A percentile compares a stretch with the other conserved stretches of the same genome.
Evolutionary conservation across 1,140 invertebrate genomes (phyloP).

Genomic region (Drosophila trapezifrons): DNA sequence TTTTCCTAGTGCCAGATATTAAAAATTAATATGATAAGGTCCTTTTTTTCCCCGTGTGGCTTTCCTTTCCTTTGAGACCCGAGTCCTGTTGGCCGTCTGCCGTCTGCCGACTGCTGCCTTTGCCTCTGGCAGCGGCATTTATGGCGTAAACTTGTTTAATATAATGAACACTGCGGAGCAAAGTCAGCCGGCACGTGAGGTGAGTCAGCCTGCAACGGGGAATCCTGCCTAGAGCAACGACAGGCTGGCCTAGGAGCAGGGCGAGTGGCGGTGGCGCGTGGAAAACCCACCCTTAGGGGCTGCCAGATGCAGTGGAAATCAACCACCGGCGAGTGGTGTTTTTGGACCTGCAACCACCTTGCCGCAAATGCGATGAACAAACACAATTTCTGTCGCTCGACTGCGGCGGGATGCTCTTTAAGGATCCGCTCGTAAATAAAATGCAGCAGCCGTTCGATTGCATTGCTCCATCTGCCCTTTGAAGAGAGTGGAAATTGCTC

Average conservation of each 20-base stretch:
- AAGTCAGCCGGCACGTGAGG: conserved; percentile 69
- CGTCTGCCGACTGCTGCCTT: conserved; percentile 30
- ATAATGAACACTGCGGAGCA: conserved; percentile 72
- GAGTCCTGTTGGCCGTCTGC: conserved; percentile 17
- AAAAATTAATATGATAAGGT: conserved; percentile 2
- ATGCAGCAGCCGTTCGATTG: conserved; percentile 31
- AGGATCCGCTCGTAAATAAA: conserved; percentile 23
- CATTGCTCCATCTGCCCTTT: conserved; percentile 9
- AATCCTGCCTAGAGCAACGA: conserved; percentile 18
- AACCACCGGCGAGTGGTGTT: conserved; percentile 62
- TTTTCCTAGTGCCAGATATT: not conserved
- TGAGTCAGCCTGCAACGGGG: conserved; percentile 62
- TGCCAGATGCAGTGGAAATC: conserved; percentile 62
- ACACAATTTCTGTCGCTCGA: conserved; percentile 51
- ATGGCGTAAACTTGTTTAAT: conserved; percentile 80
- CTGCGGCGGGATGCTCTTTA: conserved; percentile 39
- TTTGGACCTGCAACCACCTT: conserved; percentile 50
- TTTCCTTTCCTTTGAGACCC: conserved; percentile 21
- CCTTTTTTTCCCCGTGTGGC: conserved; percentile 29
- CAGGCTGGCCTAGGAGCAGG: conserved; percentile 3
- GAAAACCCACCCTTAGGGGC: conserved; percentile 63
- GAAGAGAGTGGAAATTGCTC: conserved; percentile 24
- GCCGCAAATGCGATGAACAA: conserved; percentile 51
- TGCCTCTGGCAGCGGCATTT: conserved; percentile 72
- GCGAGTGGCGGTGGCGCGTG: conserved; percentile 20